Evolutionary conservation across 2,888 invertebrate species (phyloP), one percentile per base, ranked within the genome.

Genomic region (Orgyia antiqua): DNA sequence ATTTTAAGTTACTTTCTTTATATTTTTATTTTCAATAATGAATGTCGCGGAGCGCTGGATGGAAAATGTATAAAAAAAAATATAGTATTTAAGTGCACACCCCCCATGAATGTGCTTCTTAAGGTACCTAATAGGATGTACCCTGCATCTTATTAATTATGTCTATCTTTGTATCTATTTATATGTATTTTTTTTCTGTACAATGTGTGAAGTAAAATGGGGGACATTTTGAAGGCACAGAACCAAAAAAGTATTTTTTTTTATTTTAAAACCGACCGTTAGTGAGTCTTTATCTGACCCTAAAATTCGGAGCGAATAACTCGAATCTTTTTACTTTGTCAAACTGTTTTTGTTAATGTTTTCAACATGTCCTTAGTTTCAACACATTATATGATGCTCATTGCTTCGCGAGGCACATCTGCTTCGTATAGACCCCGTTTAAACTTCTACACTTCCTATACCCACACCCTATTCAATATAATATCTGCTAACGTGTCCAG

Each of bases 101-200:
- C 66, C 70, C n/a, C 78, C 86, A 83, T 84, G 78, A 79, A 78
- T 80, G 84, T 86, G 86, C 86, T 84, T 84, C 55, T 84, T 83
- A 77, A 71, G 72, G 68, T 69, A 54, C 54, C 51, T 42, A 33
- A 49, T 78, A 78, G 68, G 79, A 72, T 51, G 65, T 57, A 66
- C 73, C 83, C 79, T 66, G 71, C 77, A 76, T 75, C 36, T 54
- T 29, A 66, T 68, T 67, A 60, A 58, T 71, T 74, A 52, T 65
- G 68, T 68, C 53, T 60, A 69, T 15, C 58, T 72, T 62, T 79
- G 62, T 73, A 67, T 69, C 66, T 65, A 60, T 61, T 66, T 69
- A 49, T 39, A 46, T 68, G 49, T 39, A 45, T 20, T n/a, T 57
- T 39, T 57, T n/a, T n/a, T n/a, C n/a, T n/a, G n/a, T n/a, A n/a